Percentiles rank a stretch among this genome's conserved stretches.
Conservation (phyloP, 2,113 vertebrate genomes). For the Marmota flaviventris region DNA sequence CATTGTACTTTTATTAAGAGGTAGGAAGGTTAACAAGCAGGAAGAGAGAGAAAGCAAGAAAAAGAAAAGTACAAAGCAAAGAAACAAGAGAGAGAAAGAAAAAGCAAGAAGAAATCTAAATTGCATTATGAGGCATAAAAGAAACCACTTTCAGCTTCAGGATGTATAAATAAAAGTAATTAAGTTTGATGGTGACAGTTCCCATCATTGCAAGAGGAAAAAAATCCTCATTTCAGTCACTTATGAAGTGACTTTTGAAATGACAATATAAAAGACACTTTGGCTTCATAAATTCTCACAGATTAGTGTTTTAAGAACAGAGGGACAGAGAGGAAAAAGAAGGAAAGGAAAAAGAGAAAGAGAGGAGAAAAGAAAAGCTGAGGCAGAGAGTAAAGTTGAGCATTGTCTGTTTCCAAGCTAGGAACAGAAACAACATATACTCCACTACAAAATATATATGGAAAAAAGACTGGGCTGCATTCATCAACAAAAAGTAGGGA, state of each 20-base stretch:
- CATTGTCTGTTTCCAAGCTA: conserved; percentile 15
- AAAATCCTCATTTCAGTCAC: conserved; percentile 38
- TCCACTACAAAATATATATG: background rate
- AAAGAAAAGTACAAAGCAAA: background rate
- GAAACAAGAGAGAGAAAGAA: background rate
- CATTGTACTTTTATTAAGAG: background rate
- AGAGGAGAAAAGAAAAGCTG: background rate
- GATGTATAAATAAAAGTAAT: conserved; percentile 41
- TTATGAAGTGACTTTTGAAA: conserved; percentile 35
- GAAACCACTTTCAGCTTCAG: conserved; percentile 10
- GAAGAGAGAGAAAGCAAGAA: background rate
- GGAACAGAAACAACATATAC: conserved; percentile 22
- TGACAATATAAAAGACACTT: background rate
- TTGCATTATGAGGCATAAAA: conserved; percentile 43
- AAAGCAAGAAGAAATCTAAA: conserved; percentile 2
- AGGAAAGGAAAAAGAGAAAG: background rate
- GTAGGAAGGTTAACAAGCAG: background rate
- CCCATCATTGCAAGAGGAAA: background rate
- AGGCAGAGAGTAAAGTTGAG: background rate
- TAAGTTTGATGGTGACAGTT: conserved; percentile 27
- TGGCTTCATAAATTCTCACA: conserved; percentile 30
- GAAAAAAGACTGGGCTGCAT: background rate
- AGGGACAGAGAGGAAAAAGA: background rate
- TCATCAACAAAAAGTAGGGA: conserved; percentile 10
- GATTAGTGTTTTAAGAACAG: background rate